These are phyloP conservation scores for Taurulus bubalis DNA, from an alignment of 2,113 vertebrate genomes.

Conservation along the genomic window DNA sequence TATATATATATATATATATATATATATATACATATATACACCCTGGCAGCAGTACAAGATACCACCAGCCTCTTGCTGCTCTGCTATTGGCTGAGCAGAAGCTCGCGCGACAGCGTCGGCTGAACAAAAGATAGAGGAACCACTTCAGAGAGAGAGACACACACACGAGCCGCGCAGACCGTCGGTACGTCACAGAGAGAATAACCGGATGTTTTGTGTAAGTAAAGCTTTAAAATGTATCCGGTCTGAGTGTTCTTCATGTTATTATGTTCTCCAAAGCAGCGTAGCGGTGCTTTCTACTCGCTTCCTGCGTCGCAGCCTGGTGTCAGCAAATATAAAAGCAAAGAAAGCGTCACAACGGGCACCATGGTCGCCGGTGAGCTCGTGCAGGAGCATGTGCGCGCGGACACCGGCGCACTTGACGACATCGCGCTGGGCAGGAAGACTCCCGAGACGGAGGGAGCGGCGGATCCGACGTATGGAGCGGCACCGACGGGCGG, in stretches of 20 bases:
- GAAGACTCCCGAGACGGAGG: conserved; percentile 12
- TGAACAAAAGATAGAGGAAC: conserved; percentile 26
- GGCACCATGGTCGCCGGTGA: conserved; percentile 82
- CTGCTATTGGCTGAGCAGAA: conserved; percentile 68
- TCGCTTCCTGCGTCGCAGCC: conserved; percentile 5
- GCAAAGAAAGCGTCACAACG: too few species aligned
- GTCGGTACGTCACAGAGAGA: neutral
- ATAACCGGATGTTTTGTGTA: neutral
- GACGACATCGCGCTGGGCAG: conserved; percentile 47
- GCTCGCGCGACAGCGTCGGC: conserved; percentile 48
- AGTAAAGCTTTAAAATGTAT: neutral
- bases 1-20: too few species aligned
- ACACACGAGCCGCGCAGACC: too few species aligned
- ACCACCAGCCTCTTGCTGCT: conserved; percentile 4
- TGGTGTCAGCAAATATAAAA: neutral
- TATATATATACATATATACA: too few species aligned
- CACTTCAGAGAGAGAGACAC: neutral
- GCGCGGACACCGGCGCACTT: conserved; percentile 63
- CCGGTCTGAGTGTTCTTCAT: neutral
- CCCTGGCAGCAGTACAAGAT: neutral
- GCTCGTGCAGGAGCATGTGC: conserved; percentile 79
- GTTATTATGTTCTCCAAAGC: neutral
- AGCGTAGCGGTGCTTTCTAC: accelerated
- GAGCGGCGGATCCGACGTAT: neutral
- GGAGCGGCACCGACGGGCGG: neutral